Evolutionary conservation across 2,888 invertebrate genomes (phyloP).

Genomic region (Brassicogethes aeneus): DNA sequence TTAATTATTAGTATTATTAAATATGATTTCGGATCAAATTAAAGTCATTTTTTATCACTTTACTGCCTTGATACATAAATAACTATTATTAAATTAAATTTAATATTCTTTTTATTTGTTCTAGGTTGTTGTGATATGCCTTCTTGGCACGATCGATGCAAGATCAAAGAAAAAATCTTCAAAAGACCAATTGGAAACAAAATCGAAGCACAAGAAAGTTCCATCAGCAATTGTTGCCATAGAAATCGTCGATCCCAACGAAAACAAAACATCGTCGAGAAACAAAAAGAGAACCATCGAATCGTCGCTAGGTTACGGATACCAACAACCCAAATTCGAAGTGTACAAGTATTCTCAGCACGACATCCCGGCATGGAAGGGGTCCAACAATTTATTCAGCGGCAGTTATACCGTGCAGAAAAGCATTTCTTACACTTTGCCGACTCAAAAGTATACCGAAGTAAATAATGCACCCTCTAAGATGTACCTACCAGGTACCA

Average conservation of each 20-base stretch:
- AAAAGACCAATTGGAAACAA: not conserved
- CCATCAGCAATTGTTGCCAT: conserved; percentile 53
- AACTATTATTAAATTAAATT: too few relatives aligned
- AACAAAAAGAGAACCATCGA: conserved; percentile 65
- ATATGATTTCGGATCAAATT: too few relatives aligned
- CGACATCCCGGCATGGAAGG: conserved; percentile 44
- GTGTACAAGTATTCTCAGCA: conserved; percentile 64
- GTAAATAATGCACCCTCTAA: conserved; percentile 5
- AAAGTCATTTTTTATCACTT: too few relatives aligned
- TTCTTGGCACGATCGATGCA: not conserved
- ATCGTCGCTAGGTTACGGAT: conserved; percentile 62
- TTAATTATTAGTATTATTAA: too few relatives aligned
- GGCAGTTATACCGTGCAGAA: conserved; percentile 19
- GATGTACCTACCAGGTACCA: conserved; percentile 30
- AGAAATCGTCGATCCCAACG: conserved; percentile 50
- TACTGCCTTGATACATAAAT: too few relatives aligned
- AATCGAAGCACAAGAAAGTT: conserved; percentile 17
- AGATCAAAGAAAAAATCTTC: not conserved
- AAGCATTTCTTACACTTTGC: conserved; percentile 28
- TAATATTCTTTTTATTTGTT: not conserved
- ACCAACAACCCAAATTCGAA: conserved; percentile 48
- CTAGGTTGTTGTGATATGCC: not conserved
- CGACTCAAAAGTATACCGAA: conserved; percentile 8
- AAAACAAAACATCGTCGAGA: conserved; percentile 32
- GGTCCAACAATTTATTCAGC: conserved; percentile 14